Conservation (phyloP, 2,888 invertebrate genomes). For the Andrena dorsata region DNA sequence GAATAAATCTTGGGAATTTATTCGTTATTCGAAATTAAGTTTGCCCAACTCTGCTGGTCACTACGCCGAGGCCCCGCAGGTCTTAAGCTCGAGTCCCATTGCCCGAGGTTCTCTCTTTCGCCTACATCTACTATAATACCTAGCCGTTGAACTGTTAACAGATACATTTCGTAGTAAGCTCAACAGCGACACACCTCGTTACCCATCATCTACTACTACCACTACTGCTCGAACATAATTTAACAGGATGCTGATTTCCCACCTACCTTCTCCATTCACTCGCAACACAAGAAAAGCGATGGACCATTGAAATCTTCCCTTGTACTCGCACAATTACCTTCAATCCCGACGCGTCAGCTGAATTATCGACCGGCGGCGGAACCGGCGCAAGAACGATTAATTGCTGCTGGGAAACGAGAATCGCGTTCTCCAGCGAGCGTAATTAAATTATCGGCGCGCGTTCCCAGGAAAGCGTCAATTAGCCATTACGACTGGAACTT, state of each 20-base stretch:
- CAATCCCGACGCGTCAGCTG: slow-evolving; percentile 2
- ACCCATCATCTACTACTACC: too few relatives aligned
- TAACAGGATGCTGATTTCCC: neutral
- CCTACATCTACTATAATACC: too few relatives aligned
- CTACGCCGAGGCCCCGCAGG: too few relatives aligned
- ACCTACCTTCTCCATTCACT: neutral
- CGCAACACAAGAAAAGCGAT: neutral
- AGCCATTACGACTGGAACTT: slow-evolving; percentile 52
- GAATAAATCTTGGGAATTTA: too few relatives aligned
- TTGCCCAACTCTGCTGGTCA: too few relatives aligned
- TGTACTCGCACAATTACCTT: slow-evolving; percentile 13
- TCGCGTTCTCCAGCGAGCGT: neutral
- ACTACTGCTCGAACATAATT: neutral
- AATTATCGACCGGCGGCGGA: slow-evolving; percentile 20
- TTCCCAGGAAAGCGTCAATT: slow-evolving; percentile 38
- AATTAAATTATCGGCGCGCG: slow-evolving; percentile 34
- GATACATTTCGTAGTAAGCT: too few relatives aligned
- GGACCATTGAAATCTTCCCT: neutral
- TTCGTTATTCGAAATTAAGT: too few relatives aligned
- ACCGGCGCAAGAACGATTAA: neutral
- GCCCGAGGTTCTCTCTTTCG: too few relatives aligned
- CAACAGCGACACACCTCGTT: too few relatives aligned
- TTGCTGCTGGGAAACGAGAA: neutral
- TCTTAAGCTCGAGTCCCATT: too few relatives aligned
- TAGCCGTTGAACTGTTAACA: too few relatives aligned